Base-by-base conservation (phyloP, 2,888 invertebrate genomes). In the Dryobota labecula region DNA sequence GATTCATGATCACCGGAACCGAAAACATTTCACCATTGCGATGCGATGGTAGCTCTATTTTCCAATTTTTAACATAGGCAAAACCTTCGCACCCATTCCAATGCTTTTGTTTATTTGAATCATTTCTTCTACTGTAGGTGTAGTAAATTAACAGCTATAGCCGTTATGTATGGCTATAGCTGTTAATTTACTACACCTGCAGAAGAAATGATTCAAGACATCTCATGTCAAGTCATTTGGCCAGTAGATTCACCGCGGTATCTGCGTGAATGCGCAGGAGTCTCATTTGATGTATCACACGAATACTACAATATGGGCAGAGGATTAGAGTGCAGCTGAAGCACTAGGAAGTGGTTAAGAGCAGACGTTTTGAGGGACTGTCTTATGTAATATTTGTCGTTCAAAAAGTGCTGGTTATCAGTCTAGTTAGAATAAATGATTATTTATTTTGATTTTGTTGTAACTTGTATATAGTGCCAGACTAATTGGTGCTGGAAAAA, bases 191-290 rank as follows among this genome's bases (percentile, higher is more conserved):
- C n/a, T n/a, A n/a, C n/a, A n/a, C n/a, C n/a, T n/a, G n/a, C n/a
- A n/a, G n/a, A n/a, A n/a, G n/a, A n/a, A n/a, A n/a, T n/a, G n/a
- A 73, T 24, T 11, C 27, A 33, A 38, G 36, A 71, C 24, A 24
- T 20, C 15, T 30, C 20, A 4, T 3, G 49, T 70, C 41, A 27
- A 51, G 27, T 36, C 27, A 11, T 20, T 53, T 20, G 30, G 24
- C 15, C 15, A 45, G 27, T n/a, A 51, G n/a, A 74, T 27, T n/a
- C 24, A 47, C 7, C 9, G 68, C 5, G 18, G 8, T 41, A 13
- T 54, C 15, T n/a, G 41, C 45, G 45, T 72, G 45, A 47, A 33
- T 54, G 45, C 67, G 45, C 66, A 76, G 33, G n/a, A 72, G 66
- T 72, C 47, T 53, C 9, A 36, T 47, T 33, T 30, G 53, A 49